These are phyloP conservation scores for Drosophila siamana DNA, from an alignment of 2,888 invertebrate species.

Conservation along the genomic window DNA sequence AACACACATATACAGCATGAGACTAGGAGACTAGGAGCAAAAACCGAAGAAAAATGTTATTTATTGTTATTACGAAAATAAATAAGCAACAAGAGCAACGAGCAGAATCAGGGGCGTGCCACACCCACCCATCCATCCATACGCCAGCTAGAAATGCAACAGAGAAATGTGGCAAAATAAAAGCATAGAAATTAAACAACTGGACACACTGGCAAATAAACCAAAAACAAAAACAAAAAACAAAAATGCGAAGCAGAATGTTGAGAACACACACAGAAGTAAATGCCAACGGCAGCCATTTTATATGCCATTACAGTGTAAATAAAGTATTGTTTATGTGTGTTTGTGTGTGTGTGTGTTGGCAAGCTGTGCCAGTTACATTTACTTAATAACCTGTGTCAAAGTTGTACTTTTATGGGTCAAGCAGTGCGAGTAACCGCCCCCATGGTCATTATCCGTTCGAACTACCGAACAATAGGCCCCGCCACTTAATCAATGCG, in stretches of 20 bases:
- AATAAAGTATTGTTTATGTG: slow-evolving; percentile 75
- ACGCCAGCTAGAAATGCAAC: slow-evolving; percentile 47
- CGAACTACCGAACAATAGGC: slow-evolving; percentile 9
- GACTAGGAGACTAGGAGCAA: slow-evolving; percentile 39
- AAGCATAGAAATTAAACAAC: slow-evolving; percentile 78
- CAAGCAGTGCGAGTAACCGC: slow-evolving; percentile 25
- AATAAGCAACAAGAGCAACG: slow-evolving; percentile 66
- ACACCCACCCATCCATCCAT: slow-evolving; percentile 17
- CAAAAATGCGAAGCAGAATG: too few species aligned
- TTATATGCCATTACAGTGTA: slow-evolving; percentile 79
- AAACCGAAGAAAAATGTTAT: slow-evolving; percentile 76
- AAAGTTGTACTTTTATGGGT: slow-evolving; percentile 65
- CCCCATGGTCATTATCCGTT: slow-evolving; percentile 46
- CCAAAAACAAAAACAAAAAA: slow-evolving; percentile 25
- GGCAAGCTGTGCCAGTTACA: slow-evolving; percentile 64
- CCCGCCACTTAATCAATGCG: slow-evolving; percentile 51
- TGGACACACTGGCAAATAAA: slow-evolving; percentile 69
- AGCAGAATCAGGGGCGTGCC: slow-evolving; percentile 38
- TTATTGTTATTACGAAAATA: slow-evolving; percentile 81
- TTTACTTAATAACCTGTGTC: slow-evolving; percentile 75
- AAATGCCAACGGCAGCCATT: slow-evolving; percentile 67
- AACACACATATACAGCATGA: slow-evolving; percentile 16
- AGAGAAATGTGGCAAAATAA: slow-evolving; percentile 72
- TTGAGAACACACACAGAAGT: slow-evolving; percentile 19
- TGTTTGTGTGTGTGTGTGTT: slow-evolving; percentile 9